These are phyloP conservation scores for Hirundo rustica DNA, from an alignment of 2,797 vertebrate species.

Conservation along the genomic window DNA sequence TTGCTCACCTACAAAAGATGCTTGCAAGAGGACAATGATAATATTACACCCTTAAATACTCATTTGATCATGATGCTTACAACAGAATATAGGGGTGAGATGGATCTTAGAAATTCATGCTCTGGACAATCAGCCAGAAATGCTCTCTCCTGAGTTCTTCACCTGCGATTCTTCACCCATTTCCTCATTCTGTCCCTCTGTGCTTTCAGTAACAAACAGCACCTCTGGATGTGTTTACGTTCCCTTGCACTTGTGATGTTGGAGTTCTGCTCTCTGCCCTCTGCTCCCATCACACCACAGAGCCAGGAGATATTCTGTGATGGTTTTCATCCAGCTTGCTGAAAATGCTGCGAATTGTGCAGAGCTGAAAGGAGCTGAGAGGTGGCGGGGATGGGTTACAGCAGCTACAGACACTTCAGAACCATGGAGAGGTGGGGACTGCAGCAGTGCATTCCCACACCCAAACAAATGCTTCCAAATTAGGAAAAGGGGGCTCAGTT, in stretches of 20 bases:
- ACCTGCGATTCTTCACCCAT: not conserved
- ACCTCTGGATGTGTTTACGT: not conserved
- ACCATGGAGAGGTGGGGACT: accelerated
- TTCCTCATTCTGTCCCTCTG: not conserved
- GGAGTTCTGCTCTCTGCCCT: not conserved
- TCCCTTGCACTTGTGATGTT: not conserved
- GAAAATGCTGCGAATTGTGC: accelerated
- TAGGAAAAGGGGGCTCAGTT: no score
- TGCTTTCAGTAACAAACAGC: not conserved
- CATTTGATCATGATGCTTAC: not conserved
- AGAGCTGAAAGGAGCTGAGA: not conserved
- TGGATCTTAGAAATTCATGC: not conserved
- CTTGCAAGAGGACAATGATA: not conserved
- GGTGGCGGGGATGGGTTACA: not conserved
- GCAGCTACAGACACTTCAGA: not conserved
- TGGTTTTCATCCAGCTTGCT: not conserved
- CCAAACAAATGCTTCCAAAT: no score
- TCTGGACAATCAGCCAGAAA: not conserved
- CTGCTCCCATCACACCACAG: not conserved
- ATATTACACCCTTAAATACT: not conserved
- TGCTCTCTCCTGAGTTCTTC: not conserved
- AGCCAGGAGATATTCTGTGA: not conserved
- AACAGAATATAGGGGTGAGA: not conserved
- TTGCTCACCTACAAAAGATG: not conserved
- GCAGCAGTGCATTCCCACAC: no score